Evolutionary conservation across 2,888 invertebrate genomes (phyloP).

Genomic region (Gymnoscelis rufifasciata): DNA sequence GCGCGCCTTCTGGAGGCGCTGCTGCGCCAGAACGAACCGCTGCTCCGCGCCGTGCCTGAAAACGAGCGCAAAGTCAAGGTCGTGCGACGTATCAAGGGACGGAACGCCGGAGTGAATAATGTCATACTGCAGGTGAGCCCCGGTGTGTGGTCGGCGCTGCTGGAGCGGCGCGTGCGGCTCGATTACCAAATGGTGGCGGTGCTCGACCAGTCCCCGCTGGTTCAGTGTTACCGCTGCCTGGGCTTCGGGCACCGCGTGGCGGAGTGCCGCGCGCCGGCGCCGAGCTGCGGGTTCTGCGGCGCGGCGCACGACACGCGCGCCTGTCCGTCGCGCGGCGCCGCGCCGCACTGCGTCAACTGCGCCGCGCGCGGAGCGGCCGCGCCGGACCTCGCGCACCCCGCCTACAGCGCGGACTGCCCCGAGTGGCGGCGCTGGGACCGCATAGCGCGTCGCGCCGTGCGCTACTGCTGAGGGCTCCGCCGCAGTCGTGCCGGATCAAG

Average conservation of each 20-base stretch:
- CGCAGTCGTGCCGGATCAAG: background rate
- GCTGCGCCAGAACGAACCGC: background rate
- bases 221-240: constrained; percentile 7
- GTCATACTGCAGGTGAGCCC: constrained; percentile 3
- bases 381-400: background rate
- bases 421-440: background rate
- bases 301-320: constrained; percentile 5
- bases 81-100: background rate
- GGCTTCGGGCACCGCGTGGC: constrained; percentile 4
- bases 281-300: constrained; percentile 4
- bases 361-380: background rate
- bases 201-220: constrained; percentile 5
- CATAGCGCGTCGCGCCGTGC: background rate
- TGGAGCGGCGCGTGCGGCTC: background rate
- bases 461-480: constrained; percentile 4
- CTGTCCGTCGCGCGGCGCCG: background rate
- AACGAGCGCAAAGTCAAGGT: background rate
- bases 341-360: constrained; percentile 3
- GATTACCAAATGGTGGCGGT: constrained; percentile 5
- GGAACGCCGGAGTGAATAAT: background rate
- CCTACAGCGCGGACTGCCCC: background rate
- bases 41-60: background rate
- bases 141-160: background rate
- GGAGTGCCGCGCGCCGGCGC: background rate
- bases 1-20: background rate